Evolutionary conservation across 2,797 vertebrate genomes (phyloP).

Genomic region (Zalophus californianus): DNA sequence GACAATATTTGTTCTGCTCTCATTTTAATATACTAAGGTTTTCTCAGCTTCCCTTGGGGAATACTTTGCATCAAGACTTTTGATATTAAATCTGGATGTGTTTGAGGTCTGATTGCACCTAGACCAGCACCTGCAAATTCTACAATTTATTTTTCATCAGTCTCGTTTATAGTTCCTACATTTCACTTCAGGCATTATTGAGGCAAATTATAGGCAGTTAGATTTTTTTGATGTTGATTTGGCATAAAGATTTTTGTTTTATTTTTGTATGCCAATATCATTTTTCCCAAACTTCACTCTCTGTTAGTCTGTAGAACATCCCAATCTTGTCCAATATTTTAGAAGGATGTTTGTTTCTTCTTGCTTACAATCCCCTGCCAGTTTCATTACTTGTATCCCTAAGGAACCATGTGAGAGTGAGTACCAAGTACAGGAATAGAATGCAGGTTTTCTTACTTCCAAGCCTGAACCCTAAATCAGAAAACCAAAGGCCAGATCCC

Average conservation of each 20-base stretch:
- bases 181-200: conserved; percentile 35
- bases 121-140: conserved; percentile 40
- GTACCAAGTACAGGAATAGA: background rate
- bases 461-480: conserved; percentile 42
- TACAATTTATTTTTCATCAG: conserved; percentile 50
- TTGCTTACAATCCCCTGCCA: background rate
- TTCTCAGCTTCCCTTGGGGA: conserved; percentile 31
- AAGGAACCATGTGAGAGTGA: background rate
- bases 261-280: background rate
- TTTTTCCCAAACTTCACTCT: background rate
- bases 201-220: conserved; percentile 28
- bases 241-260: background rate
- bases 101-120: conserved; percentile 38
- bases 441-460: conserved; percentile 49
- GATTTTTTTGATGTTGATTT: background rate
- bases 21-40: conserved; percentile 41
- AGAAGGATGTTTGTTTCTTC: conserved; percentile 21
- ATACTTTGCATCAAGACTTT: conserved; percentile 46
- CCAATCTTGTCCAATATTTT: background rate
- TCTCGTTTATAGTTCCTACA: conserved; percentile 53
- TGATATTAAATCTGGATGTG: conserved; percentile 41
- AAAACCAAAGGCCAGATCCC: conserved; percentile 45
- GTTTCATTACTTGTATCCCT: background rate
- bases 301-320: background rate
- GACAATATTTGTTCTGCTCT: background rate